Percentiles rank a stretch among this genome's conserved stretches.
Conservation (phyloP, 2,113 vertebrate species). For the Bettongia penicillata region DNA sequence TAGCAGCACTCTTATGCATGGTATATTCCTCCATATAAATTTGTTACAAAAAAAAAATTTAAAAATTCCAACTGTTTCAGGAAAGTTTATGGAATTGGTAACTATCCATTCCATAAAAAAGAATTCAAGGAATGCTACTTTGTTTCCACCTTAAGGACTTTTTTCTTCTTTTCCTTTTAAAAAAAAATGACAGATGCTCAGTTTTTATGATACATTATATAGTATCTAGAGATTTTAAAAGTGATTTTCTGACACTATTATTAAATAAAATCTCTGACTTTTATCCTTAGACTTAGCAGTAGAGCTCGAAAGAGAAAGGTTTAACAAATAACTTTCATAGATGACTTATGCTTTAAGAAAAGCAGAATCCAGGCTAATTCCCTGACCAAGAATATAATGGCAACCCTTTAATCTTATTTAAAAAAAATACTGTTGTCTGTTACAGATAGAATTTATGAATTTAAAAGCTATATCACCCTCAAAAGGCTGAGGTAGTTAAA, state of each 20-base stretch:
- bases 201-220: neutral
- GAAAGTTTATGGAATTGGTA: neutral
- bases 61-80: conserved; percentile 28
- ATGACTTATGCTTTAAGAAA: conserved; percentile 33
- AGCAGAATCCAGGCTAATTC: conserved; percentile 18
- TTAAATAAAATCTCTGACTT: conserved; percentile 39
- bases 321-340: conserved; percentile 41
- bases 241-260: conserved; percentile 31
- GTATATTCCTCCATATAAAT: neutral
- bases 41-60: conserved; percentile 31
- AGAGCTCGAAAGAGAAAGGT: conserved; percentile 46
- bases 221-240: neutral
- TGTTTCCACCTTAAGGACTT: neutral
- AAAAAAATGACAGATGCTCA: neutral
- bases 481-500: conserved; percentile 29
- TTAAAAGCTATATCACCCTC: conserved; percentile 33
- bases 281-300: conserved; percentile 52
- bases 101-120: neutral
- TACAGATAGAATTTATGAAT: neutral
- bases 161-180: neutral
- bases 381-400: conserved; percentile 11
- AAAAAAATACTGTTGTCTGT: neutral
- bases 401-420: conserved; percentile 22
- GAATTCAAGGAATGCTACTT: conserved; percentile 4
- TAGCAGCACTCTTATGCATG: neutral